phyloP scores from a whole-genome alignment of 2,888 invertebrate genomes.

The Caenorhabditis virilis region DNA sequence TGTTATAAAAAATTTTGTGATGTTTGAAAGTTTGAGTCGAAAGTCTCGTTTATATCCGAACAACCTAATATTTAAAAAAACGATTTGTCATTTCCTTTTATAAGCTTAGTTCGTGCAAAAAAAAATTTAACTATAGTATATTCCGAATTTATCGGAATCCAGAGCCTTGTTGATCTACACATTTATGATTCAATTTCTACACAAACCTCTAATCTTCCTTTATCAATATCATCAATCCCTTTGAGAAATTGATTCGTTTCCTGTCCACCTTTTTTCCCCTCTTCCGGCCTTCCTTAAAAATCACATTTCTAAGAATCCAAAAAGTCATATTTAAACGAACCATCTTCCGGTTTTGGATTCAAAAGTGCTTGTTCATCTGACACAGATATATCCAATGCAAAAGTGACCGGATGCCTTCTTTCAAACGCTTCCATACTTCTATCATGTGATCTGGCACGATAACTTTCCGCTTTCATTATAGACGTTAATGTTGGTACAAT shows the following conservation, averaged over 20 bases:
- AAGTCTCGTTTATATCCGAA: too few relatives aligned
- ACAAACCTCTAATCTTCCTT: conserved; percentile 59
- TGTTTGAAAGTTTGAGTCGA: too few relatives aligned
- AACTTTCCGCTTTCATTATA: conserved; percentile 43
- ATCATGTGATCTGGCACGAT: conserved; percentile 21
- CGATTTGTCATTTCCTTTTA: too few relatives aligned
- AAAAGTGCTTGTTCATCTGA: conserved; percentile 44
- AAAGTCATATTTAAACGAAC: not conserved
- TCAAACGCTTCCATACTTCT: conserved; percentile 41
- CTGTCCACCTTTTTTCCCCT: conserved; percentile 13
- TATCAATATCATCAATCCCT: conserved; percentile 66
- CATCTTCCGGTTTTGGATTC: conserved; percentile 10
- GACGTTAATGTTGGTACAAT: conserved; percentile 43
- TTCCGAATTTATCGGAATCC: too few relatives aligned
- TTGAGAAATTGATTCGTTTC: conserved; percentile 59
- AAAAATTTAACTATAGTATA: too few relatives aligned
- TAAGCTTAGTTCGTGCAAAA: too few relatives aligned
- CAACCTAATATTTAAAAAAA: too few relatives aligned
- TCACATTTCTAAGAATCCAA: not conserved
- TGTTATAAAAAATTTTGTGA: too few relatives aligned
- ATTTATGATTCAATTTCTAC: too few relatives aligned
- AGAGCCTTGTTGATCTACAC: too few relatives aligned
- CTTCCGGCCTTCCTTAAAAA: conserved; percentile 13
- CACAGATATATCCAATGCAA: conserved; percentile 58
- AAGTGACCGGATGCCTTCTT: conserved; percentile 50